phyloP scores from a whole-genome alignment of 2,888 invertebrate genomes.

The Prenolepis imparis region DNA sequence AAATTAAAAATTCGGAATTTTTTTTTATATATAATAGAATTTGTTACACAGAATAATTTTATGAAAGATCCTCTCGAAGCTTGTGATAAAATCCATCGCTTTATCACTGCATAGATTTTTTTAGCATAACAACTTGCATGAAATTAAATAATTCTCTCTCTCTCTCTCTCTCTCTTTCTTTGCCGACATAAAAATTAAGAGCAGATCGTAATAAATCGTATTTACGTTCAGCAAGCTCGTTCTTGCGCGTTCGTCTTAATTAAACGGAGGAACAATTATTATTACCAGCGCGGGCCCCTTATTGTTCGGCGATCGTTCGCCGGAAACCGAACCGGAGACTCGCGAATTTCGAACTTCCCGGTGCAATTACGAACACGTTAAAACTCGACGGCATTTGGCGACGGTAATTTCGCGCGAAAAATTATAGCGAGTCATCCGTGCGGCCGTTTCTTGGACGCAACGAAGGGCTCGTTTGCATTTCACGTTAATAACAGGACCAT shows the following conservation, averaged over 20 bases:
- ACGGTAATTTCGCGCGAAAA: conserved; percentile 68
- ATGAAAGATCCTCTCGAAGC: neutral
- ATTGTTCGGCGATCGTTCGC: neutral
- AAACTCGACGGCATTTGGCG: conserved; percentile 62
- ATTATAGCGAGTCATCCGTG: conserved; percentile 67
- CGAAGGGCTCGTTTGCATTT: conserved; percentile 75
- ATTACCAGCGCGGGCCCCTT: neutral
- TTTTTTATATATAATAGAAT: neutral
- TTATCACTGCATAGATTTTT: neutral
- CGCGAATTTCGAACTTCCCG: conserved; percentile 17
- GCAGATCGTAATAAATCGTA: neutral
- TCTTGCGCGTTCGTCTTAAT: neutral
- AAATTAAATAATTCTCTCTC: neutral
- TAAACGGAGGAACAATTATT: conserved; percentile 14
- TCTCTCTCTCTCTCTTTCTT: no score
- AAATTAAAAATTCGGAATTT: neutral
- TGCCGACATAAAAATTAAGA: conserved; percentile 14
- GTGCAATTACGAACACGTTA: conserved; percentile 53
- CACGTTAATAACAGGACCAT: conserved; percentile 75
- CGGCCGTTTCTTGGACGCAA: conserved; percentile 71
- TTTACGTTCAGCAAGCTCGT: neutral
- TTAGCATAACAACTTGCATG: neutral
- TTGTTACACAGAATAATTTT: no score
- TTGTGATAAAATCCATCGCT: neutral
- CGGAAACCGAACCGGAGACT: conserved; percentile 29